Evolutionary conservation across 2,797 vertebrate species (phyloP).

Genomic region (Sebastes reedi): DNA sequence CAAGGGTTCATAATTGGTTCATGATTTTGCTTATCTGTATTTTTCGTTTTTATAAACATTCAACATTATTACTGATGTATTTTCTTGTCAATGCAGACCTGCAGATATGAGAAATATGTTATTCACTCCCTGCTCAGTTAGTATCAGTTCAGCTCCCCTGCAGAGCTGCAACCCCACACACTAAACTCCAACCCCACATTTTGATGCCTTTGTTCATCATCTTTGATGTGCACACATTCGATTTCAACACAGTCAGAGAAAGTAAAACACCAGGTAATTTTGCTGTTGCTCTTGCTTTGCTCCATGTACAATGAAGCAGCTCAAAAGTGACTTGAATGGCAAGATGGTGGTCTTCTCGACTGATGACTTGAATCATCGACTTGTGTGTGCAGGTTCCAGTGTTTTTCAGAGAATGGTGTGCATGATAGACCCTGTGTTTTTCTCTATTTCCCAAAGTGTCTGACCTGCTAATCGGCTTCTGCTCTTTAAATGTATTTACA

Average conservation of each 20-base stretch:
- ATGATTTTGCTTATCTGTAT: not conserved
- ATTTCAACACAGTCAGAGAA: not conserved
- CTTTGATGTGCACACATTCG: not conserved
- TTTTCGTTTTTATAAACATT: not conserved
- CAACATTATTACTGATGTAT: not conserved
- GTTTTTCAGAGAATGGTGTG: not conserved
- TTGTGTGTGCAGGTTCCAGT: not conserved
- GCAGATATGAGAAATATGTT: too few relatives aligned
- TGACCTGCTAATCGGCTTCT: not conserved
- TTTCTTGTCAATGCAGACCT: not conserved
- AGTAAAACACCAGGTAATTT: not conserved
- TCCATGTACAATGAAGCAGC: not conserved
- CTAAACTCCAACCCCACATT: not conserved
- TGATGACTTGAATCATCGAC: not conserved
- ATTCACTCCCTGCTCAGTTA: not conserved
- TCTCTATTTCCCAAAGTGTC: not conserved
- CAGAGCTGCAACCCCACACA: not conserved
- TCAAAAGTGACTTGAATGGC: not conserved
- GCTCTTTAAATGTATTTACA: conserved; percentile 49
- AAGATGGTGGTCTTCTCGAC: not conserved
- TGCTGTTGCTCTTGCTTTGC: not conserved
- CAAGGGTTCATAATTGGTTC: not conserved
- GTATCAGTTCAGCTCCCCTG: not conserved
- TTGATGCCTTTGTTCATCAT: not conserved
- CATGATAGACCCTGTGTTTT: not conserved